These are phyloP conservation scores for Leptopilina myrica DNA, from an alignment of 2,888 invertebrate genomes.

Conservation along the genomic window DNA sequence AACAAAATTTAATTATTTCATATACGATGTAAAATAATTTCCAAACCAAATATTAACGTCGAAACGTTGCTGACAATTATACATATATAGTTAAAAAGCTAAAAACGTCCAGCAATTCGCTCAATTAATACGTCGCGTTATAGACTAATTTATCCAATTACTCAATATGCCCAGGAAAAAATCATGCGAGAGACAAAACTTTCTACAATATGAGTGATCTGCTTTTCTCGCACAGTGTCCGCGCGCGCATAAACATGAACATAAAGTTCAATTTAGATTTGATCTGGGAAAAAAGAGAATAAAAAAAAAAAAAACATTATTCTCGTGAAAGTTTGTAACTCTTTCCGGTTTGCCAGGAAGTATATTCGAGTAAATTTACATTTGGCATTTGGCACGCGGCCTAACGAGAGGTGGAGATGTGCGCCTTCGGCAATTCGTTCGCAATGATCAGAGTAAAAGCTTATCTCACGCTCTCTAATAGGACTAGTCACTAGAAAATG, in stretches of 20 bases:
- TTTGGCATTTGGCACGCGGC: slow-evolving; percentile 50
- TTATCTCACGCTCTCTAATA: slow-evolving; percentile 18
- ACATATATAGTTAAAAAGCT: no score
- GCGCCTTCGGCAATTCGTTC: slow-evolving; percentile 12
- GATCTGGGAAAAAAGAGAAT: not conserved
- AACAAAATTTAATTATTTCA: no score
- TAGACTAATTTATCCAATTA: slow-evolving; percentile 31
- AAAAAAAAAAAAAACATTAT: slow-evolving; percentile 5
- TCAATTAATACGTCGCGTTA: slow-evolving; percentile 27
- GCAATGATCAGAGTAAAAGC: not conserved
- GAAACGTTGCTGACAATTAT: no score
- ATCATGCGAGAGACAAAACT: slow-evolving; percentile 17
- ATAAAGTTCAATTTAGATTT: slow-evolving; percentile 30
- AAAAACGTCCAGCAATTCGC: not conserved
- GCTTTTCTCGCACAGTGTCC: not conserved
- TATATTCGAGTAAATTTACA: slow-evolving; percentile 40
- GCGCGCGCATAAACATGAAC: slow-evolving; percentile 3
- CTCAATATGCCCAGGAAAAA: slow-evolving; percentile 4
- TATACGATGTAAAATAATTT: no score
- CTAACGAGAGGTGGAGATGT: slow-evolving; percentile 36
- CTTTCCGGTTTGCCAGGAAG: slow-evolving; percentile 53
- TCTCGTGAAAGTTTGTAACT: slow-evolving; percentile 33
- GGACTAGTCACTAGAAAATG: not conserved
- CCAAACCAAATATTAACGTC: no score
- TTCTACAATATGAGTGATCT: not conserved